Evolutionary conservation across 2,113 vertebrate genomes (phyloP).

Genomic region (Calcarius ornatus): DNA sequence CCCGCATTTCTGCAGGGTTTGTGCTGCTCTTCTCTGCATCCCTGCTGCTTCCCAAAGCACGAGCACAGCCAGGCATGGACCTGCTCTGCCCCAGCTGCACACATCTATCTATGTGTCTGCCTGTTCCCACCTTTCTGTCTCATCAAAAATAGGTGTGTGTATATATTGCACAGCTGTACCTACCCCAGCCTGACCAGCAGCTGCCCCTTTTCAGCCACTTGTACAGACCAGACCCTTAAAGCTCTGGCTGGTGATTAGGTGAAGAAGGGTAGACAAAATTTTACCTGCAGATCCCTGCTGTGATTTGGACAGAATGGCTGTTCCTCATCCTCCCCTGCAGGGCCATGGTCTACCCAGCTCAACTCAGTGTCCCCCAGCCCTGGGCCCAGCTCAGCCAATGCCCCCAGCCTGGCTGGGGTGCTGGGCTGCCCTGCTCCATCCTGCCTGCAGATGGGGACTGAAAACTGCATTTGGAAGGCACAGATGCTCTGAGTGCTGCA

Average conservation of each 20-base stretch:
- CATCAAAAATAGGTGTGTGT: too few relatives aligned
- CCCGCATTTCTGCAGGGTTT: background rate
- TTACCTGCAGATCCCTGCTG: background rate
- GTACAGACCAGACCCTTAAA: background rate
- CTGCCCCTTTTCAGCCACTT: background rate
- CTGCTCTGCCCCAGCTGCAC: background rate
- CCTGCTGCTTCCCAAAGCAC: background rate
- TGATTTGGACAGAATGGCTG: background rate
- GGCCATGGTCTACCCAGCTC: background rate
- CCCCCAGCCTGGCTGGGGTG: background rate
- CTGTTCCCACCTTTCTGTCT: background rate
- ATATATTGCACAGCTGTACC: background rate
- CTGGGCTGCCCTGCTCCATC: slow-evolving; percentile 41
- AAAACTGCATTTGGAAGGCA: slow-evolving; percentile 30
- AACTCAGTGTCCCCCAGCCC: background rate
- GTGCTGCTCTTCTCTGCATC: background rate
- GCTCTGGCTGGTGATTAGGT: background rate
- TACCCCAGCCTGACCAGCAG: background rate
- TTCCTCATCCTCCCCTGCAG: background rate
- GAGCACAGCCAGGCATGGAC: rapidly evolving
- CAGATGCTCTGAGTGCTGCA: background rate
- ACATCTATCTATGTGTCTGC: rapidly evolving
- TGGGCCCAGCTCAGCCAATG: background rate
- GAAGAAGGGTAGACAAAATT: too few relatives aligned
- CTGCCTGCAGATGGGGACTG: slow-evolving; percentile 61